Conservation (phyloP, 2,888 invertebrate species). For the Calliphora vomitoria region DNA sequence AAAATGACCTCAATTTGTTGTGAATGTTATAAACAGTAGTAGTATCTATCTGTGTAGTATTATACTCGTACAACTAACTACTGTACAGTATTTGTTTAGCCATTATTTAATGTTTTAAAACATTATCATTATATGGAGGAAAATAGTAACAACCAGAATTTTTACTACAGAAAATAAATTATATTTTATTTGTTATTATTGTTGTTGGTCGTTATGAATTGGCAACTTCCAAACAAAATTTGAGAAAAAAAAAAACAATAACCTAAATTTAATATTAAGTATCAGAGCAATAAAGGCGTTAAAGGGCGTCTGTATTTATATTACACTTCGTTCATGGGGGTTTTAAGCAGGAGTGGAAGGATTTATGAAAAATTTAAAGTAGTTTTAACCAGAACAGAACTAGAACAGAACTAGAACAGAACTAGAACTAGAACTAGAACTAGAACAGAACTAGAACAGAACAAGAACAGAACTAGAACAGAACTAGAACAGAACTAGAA, state of each 20-base stretch:
- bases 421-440: too few species aligned
- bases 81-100: slow-evolving; percentile 65
- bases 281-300: slow-evolving; percentile 27
- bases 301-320: slow-evolving; percentile 3
- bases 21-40: slow-evolving; percentile 25
- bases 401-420: too few species aligned
- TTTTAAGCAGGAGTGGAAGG: not conserved
- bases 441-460: too few species aligned
- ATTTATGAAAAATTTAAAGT: not conserved
- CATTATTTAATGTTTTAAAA: slow-evolving; percentile 70
- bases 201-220: slow-evolving; percentile 25
- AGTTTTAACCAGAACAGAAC: too few species aligned
- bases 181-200: slow-evolving; percentile 38
- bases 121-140: slow-evolving; percentile 66
- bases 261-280: slow-evolving; percentile 45
- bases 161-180: slow-evolving; percentile 58
- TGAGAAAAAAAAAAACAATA: slow-evolving; percentile 1
- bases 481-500: too few species aligned
- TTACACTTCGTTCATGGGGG: not conserved
- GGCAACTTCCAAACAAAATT: slow-evolving; percentile 32
- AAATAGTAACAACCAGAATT: slow-evolving; percentile 17
- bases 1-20: slow-evolving; percentile 71
- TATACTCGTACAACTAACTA: slow-evolving; percentile 5
- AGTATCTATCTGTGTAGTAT: slow-evolving; percentile 9
- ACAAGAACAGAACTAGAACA: not conserved